Conservation (phyloP, 1,140 invertebrate species). For the Mycetomoellerius zeteki region DNA sequence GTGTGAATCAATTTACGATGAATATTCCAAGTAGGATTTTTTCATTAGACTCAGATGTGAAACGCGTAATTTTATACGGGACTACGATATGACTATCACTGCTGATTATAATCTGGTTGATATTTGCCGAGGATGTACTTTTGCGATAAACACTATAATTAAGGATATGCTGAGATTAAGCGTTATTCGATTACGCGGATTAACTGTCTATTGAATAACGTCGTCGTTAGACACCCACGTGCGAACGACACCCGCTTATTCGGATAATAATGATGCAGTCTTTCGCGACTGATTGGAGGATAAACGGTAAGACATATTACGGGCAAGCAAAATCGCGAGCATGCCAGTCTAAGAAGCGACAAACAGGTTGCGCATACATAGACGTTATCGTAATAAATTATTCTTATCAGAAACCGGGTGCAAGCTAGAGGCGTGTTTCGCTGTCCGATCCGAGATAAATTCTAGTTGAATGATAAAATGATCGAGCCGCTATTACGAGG, state of each 20-base stretch:
- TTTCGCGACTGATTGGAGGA: slow-evolving; percentile 61
- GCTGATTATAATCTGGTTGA: slow-evolving; percentile 34
- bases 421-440: slow-evolving; percentile 62
- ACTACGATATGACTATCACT: not conserved
- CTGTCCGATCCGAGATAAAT: slow-evolving; percentile 61
- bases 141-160: slow-evolving; percentile 52
- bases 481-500: slow-evolving; percentile 53
- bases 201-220: slow-evolving; percentile 39
- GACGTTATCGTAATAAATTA: slow-evolving; percentile 73
- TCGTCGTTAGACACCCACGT: slow-evolving; percentile 28
- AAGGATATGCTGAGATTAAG: slow-evolving; percentile 32
- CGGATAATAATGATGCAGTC: slow-evolving; percentile 64
- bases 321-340: slow-evolving; percentile 40
- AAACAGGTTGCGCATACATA: not conserved
- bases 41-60: not conserved
- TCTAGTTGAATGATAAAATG: slow-evolving; percentile 59
- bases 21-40: not conserved
- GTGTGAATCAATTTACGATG: not conserved
- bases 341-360: slow-evolving; percentile 36
- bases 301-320: slow-evolving; percentile 67
- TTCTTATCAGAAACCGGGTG: slow-evolving; percentile 65
- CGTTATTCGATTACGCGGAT: slow-evolving; percentile 45
- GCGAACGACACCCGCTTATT: slow-evolving; percentile 27
- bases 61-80: slow-evolving; percentile 11
- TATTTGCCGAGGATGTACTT: slow-evolving; percentile 31